These are phyloP conservation scores for Charaxes varanes DNA, from an alignment of 1,140 invertebrate genomes.

Conservation along the genomic window DNA sequence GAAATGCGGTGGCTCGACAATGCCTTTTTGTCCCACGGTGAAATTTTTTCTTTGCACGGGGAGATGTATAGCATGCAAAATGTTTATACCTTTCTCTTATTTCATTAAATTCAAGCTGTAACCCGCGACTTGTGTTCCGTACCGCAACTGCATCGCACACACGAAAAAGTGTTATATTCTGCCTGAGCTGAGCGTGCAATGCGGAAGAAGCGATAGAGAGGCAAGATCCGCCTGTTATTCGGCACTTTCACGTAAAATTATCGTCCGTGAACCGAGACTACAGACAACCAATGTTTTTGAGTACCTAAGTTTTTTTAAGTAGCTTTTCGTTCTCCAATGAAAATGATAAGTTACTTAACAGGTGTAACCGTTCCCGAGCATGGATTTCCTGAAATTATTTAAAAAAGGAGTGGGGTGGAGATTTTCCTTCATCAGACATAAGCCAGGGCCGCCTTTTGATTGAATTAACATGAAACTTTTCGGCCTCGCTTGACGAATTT, in stretches of 20 bases:
- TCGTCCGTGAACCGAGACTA: too few relatives aligned
- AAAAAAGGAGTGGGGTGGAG: conserved; percentile 9
- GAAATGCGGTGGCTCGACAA: conserved; percentile 15
- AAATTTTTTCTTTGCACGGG: conserved; percentile 9
- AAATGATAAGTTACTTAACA: background rate
- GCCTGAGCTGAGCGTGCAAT: too few relatives aligned
- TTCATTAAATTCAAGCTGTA: too few relatives aligned
- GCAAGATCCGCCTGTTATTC: too few relatives aligned
- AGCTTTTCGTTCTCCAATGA: background rate
- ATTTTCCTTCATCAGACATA: conserved; percentile 47
- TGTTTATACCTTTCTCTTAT: too few relatives aligned
- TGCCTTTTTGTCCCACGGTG: conserved; percentile 13
- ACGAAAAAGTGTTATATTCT: too few relatives aligned
- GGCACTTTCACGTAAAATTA: too few relatives aligned
- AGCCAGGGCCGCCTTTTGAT: conserved; percentile 47
- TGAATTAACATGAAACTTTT: conserved; percentile 63
- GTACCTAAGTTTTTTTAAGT: background rate
- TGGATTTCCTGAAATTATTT: conserved; percentile 14
- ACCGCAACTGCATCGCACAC: too few relatives aligned
- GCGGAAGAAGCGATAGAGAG: too few relatives aligned
- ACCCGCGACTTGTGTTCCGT: too few relatives aligned
- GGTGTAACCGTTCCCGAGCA: conserved; percentile 6
- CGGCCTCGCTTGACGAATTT: conserved; percentile 47
- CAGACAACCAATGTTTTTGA: too few relatives aligned
- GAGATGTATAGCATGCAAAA: too few relatives aligned